phyloP scores from a whole-genome alignment of 1,140 invertebrate genomes.

The Drosophila tropicalis region DNA sequence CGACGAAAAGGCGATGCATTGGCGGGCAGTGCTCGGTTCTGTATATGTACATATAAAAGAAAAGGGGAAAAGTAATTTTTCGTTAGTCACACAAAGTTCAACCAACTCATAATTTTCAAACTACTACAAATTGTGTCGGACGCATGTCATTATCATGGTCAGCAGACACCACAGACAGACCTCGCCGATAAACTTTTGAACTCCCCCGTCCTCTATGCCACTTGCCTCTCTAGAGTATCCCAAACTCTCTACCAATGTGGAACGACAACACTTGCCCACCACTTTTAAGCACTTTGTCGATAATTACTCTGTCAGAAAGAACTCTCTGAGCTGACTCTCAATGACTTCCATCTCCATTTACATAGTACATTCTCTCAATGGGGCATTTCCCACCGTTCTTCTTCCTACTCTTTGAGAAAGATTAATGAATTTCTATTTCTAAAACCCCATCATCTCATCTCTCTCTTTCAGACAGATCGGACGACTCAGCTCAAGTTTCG shows the following conservation, averaged over 20 bases:
- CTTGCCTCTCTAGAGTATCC: background rate
- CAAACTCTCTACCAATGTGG: too few species aligned
- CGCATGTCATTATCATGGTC: conserved; percentile 72
- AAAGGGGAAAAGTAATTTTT: background rate
- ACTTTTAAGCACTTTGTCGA: conserved; percentile 39
- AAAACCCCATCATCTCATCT: conserved; percentile 4
- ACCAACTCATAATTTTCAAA: conserved; percentile 55
- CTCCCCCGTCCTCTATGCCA: conserved; percentile 18
- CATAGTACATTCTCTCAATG: background rate
- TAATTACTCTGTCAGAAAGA: conserved; percentile 50
- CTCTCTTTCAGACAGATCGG: background rate
- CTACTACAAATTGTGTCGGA: conserved; percentile 59
- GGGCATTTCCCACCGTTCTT: conserved; percentile 12
- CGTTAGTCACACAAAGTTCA: conserved; percentile 21
- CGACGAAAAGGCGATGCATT: conserved; percentile 85
- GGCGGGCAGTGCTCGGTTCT: conserved; percentile 83
- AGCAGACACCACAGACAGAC: conserved; percentile 26
- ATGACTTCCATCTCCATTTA: conserved; percentile 19
- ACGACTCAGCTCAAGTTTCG: conserved; percentile 51
- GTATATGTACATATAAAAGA: background rate
- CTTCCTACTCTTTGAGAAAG: conserved; percentile 44
- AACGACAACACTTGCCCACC: background rate
- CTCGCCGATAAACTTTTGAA: conserved; percentile 73
- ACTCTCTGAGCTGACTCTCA: too few species aligned
- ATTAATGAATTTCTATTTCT: conserved; percentile 70